A percentile compares a stretch with the other conserved stretches of the same genome.
Evolutionary conservation across 2,888 invertebrate genomes (phyloP).

Genomic region (Asteroscopus sphinx): DNA sequence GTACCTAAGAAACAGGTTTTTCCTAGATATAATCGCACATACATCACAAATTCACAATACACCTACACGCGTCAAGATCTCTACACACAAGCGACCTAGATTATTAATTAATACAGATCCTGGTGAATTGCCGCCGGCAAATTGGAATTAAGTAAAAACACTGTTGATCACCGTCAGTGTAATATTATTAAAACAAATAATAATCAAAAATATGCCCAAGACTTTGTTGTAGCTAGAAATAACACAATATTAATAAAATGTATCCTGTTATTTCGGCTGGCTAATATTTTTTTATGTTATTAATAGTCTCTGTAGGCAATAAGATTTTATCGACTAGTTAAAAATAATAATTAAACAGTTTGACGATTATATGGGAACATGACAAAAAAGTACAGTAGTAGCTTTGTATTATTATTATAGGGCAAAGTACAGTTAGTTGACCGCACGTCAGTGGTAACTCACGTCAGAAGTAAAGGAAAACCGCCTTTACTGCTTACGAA

Average conservation of each 20-base stretch:
- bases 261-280: too few relatives aligned
- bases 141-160: conserved; percentile 47
- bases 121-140: conserved; percentile 40
- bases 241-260: neutral
- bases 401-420: too few relatives aligned
- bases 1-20: neutral
- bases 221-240: neutral
- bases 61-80: conserved; percentile 20
- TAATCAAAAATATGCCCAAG: neutral
- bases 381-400: too few relatives aligned
- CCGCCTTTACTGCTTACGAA: too few relatives aligned
- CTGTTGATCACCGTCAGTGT: conserved; percentile 38
- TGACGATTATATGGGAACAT: too few relatives aligned
- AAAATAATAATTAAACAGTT: too few relatives aligned
- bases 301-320: too few relatives aligned
- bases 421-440: too few relatives aligned
- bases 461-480: too few relatives aligned
- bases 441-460: too few relatives aligned
- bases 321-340: too few relatives aligned
- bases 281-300: too few relatives aligned
- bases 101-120: conserved; percentile 46
- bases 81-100: conserved; percentile 24
- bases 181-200: conserved; percentile 26
- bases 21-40: neutral
- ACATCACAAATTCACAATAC: conserved; percentile 1